phyloP scores from a whole-genome alignment of 2,797 vertebrate species.

The Nannoperca obscura region DNA sequence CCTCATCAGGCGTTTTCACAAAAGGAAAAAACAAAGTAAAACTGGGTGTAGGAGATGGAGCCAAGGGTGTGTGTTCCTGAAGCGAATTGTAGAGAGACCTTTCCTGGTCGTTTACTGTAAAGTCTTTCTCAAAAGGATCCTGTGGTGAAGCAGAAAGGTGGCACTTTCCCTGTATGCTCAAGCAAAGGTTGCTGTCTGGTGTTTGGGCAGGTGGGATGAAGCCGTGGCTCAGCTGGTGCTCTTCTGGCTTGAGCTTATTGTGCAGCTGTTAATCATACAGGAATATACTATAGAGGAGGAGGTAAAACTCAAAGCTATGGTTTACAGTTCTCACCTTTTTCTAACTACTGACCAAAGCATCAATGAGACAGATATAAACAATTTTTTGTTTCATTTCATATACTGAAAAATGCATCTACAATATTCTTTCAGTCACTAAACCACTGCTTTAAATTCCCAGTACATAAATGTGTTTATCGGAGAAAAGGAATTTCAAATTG shows the following conservation, averaged over 20 bases:
- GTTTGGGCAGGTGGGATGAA: conserved; percentile 9
- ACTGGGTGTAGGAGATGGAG: not conserved
- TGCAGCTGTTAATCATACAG: not conserved
- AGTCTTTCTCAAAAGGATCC: not conserved
- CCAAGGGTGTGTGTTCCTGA: not conserved
- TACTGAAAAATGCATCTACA: not conserved
- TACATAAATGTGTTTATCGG: not conserved
- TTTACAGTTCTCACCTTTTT: conserved; percentile 8
- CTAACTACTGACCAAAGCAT: not conserved
- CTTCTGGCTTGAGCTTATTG: conserved; percentile 1
- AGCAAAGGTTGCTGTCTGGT: conserved; percentile 1
- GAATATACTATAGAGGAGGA: not conserved
- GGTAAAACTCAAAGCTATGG: not conserved
- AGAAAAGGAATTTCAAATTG: conserved; percentile 19
- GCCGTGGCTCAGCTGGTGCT: not conserved
- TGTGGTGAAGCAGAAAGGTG: conserved; percentile 6
- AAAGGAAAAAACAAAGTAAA: conserved; percentile 9
- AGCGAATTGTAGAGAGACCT: conserved; percentile 18
- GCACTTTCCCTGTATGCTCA: conserved; percentile 6
- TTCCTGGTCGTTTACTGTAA: conserved; percentile 9
- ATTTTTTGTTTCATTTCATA: not conserved
- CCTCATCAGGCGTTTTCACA: conserved; percentile 3
- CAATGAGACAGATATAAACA: not conserved
- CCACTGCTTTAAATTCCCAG: not conserved
- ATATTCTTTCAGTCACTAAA: not conserved